A percentile compares a stretch with the other conserved stretches of the same genome.
phyloP scores from a whole-genome alignment of 2,797 vertebrate species.

The Artibeus jamaicensis region DNA sequence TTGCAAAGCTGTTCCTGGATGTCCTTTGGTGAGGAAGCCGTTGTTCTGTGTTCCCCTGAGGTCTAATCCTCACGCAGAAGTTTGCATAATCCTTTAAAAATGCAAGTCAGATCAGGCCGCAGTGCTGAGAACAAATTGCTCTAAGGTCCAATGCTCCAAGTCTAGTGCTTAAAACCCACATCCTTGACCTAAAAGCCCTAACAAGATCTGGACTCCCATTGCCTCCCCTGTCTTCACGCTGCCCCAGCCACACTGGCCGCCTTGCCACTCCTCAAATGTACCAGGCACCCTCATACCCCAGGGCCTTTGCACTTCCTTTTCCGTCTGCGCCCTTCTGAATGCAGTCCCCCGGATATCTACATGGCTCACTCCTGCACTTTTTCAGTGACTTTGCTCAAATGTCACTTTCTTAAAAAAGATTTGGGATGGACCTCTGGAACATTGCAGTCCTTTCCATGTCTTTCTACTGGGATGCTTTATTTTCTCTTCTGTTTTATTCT shows the following conservation, averaged over 20 bases:
- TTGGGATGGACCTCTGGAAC: background rate
- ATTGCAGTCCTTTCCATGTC: background rate
- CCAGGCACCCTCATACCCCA: background rate
- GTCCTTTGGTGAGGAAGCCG: constrained; percentile 12
- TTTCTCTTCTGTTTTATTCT: background rate
- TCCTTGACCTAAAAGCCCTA: background rate
- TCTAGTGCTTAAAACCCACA: background rate
- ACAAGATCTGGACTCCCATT: background rate
- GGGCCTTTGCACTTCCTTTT: background rate
- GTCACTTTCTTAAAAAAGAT: background rate
- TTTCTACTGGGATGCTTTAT: background rate
- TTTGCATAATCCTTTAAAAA: background rate
- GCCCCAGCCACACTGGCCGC: background rate
- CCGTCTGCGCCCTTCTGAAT: background rate
- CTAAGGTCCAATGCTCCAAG: background rate
- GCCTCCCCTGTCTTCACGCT: background rate
- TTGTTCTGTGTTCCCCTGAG: background rate
- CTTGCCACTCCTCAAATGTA: background rate
- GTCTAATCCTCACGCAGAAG: background rate
- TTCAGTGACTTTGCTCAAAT: background rate
- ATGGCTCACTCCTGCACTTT: background rate
- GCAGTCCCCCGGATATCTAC: too few relatives aligned
- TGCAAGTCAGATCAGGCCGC: background rate
- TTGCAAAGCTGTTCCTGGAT: background rate
- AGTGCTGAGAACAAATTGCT: background rate